These are phyloP conservation scores for Parthenolecanium corni DNA, from an alignment of 2,888 invertebrate species.

Conservation along the genomic window DNA sequence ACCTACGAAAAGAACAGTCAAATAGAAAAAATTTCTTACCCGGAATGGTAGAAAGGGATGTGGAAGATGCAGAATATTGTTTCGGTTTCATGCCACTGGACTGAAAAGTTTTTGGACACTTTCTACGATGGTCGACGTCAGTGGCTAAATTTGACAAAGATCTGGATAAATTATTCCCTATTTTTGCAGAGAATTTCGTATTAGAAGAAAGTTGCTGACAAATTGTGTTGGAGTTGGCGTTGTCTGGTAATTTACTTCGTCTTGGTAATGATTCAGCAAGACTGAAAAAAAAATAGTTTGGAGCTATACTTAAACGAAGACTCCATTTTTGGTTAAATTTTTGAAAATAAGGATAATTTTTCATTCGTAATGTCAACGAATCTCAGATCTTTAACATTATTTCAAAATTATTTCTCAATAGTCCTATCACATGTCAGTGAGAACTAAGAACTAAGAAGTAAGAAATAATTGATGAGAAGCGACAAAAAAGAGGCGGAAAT, in stretches of 20 bases:
- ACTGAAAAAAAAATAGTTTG: constrained; percentile 30
- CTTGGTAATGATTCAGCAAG: constrained; percentile 40
- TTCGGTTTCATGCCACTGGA: constrained; percentile 31
- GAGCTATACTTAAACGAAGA: too few relatives aligned
- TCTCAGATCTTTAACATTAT: too few relatives aligned
- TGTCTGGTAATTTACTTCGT: constrained; percentile 36
- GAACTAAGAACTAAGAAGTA: too few relatives aligned
- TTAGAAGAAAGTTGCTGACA: neutral
- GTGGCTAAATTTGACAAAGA: constrained; percentile 35
- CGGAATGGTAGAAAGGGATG: constrained; percentile 28
- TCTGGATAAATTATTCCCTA: constrained; percentile 31
- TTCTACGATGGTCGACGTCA: constrained; percentile 34
- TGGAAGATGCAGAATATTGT: constrained; percentile 30
- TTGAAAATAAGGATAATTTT: too few relatives aligned
- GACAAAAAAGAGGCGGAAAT: too few relatives aligned
- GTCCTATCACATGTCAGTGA: too few relatives aligned
- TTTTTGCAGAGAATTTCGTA: constrained; percentile 30
- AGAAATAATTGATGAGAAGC: too few relatives aligned
- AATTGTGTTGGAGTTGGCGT: neutral
- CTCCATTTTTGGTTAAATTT: too few relatives aligned
- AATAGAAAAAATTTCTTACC: too few relatives aligned
- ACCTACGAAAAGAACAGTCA: too few relatives aligned
- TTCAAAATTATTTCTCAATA: too few relatives aligned
- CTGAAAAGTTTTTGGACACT: constrained; percentile 37
- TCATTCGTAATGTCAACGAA: too few relatives aligned